Percentiles rank a stretch among this genome's conserved stretches.
phyloP scores from a whole-genome alignment of 2,888 invertebrate species.

The Rhaphigaster nebulosa region DNA sequence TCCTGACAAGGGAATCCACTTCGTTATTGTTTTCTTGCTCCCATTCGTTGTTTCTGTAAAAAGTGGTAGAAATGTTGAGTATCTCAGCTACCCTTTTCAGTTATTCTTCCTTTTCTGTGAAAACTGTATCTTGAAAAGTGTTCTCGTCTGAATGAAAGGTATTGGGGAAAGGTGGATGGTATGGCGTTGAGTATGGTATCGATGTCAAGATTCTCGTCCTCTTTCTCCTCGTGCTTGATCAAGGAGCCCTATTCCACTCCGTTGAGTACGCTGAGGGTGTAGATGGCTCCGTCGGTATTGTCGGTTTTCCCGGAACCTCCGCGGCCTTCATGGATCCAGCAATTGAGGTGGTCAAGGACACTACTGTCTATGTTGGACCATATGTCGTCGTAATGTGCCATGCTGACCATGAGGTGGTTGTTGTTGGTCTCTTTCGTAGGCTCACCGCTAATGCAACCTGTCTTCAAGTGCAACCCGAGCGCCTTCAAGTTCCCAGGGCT shows the following conservation, averaged over 20 bases:
- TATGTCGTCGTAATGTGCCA: constrained; percentile 60
- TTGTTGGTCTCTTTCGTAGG: constrained; percentile 63
- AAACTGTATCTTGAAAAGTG: constrained; percentile 81
- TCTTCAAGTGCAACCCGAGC: constrained; percentile 59
- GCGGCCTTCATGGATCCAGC: constrained; percentile 73
- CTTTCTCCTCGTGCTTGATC: constrained; percentile 76
- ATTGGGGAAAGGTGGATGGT: constrained; percentile 68
- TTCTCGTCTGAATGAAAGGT: constrained; percentile 61
- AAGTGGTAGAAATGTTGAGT: constrained; percentile 70
- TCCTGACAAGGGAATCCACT: constrained; percentile 81
- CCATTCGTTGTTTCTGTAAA: constrained; percentile 75
- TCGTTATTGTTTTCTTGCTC: constrained; percentile 68
- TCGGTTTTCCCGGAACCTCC: constrained; percentile 66
- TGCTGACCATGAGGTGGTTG: constrained; percentile 64
- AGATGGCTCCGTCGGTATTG: constrained; percentile 86
- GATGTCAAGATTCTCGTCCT: constrained; percentile 74
- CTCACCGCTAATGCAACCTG: constrained; percentile 42
- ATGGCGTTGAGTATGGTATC: constrained; percentile 85
- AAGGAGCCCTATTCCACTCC: constrained; percentile 72
- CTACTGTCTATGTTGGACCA: constrained; percentile 63
- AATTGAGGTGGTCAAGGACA: constrained; percentile 86
- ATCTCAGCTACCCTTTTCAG: constrained; percentile 71
- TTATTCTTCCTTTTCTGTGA: constrained; percentile 71
- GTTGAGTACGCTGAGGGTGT: constrained; percentile 88
- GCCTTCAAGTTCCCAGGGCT: constrained; percentile 59